Percentiles rank a stretch among this genome's conserved stretches.
Evolutionary conservation across 1,140 invertebrate species (phyloP).

Genomic region (Schlechtendalia chinensis): DNA sequence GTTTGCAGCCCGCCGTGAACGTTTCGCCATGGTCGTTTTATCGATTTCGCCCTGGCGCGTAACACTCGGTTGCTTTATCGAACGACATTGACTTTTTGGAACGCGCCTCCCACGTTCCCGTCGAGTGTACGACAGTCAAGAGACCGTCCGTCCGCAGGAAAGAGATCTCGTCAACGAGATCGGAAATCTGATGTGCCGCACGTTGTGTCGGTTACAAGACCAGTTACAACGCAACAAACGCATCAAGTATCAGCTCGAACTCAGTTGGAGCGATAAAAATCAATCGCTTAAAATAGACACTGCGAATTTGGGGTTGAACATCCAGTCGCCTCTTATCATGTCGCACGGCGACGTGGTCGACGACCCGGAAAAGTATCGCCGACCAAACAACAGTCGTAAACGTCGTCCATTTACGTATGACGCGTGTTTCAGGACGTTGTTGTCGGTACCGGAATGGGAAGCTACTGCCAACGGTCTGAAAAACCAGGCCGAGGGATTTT

Average conservation of each 20-base stretch:
- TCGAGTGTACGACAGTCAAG: too few species aligned
- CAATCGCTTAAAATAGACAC: constrained; percentile 75
- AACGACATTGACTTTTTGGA: too few species aligned
- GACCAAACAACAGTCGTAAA: too few species aligned
- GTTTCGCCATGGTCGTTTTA: too few species aligned
- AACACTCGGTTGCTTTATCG: too few species aligned
- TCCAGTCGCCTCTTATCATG: constrained; percentile 64
- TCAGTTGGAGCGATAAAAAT: constrained; percentile 86
- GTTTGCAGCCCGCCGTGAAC: too few species aligned
- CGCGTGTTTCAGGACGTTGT: background rate
- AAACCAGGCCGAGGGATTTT: constrained; percentile 64
- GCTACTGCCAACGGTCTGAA: constrained; percentile 60
- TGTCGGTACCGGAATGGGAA: constrained; percentile 34
- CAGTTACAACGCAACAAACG: constrained; percentile 75
- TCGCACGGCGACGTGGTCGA: background rate
- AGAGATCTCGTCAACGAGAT: constrained; percentile 68
- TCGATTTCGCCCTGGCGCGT: too few species aligned
- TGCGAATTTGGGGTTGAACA: constrained; percentile 64
- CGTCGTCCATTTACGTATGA: too few species aligned
- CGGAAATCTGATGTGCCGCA: constrained; percentile 61
- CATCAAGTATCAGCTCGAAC: constrained; percentile 75
- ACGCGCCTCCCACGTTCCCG: too few species aligned
- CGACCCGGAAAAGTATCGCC: constrained; percentile 20
- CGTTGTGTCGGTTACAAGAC: constrained; percentile 66
- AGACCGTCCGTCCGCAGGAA: constrained; percentile 61